phyloP scores from a whole-genome alignment of 2,113 vertebrate genomes.

The Larimichthys polyactis region DNA sequence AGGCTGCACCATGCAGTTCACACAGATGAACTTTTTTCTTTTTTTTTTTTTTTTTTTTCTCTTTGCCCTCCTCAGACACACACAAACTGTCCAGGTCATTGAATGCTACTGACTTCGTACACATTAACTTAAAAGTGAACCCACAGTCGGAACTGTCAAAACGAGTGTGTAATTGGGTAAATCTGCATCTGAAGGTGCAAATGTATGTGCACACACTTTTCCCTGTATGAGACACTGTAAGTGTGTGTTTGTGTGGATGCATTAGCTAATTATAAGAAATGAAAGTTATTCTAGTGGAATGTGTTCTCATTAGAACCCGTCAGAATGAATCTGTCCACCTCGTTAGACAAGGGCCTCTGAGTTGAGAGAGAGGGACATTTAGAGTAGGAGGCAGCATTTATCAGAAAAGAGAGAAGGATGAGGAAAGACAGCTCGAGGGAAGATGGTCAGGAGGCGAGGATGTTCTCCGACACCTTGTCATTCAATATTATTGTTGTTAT shows the following conservation, averaged over 20 bases:
- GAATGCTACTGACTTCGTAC: background rate
- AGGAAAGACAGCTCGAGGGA: conserved; percentile 42
- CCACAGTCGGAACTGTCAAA: background rate
- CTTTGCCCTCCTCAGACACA: conserved; percentile 3
- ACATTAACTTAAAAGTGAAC: conserved; percentile 21
- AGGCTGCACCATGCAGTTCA: conserved; percentile 14
- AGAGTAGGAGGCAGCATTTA: conserved; percentile 22
- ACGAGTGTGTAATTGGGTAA: conserved; percentile 16
- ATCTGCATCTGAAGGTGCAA: conserved; percentile 3
- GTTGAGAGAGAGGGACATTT: conserved; percentile 28
- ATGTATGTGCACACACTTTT: background rate
- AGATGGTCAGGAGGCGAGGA: conserved; percentile 19
- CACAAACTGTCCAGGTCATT: background rate
- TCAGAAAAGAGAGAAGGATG: conserved; percentile 49
- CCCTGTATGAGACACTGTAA: background rate
- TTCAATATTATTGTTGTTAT: conserved; percentile 53
- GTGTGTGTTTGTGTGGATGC: background rate
- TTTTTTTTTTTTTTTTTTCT: background rate
- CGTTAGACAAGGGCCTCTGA: conserved; percentile 42
- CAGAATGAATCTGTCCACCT: conserved; percentile 62
- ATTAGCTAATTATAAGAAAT: conserved; percentile 6
- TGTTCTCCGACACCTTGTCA: conserved; percentile 53
- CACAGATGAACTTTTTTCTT: background rate
- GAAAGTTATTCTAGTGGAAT: conserved; percentile 72
- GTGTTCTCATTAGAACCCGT: conserved; percentile 71